Percentiles rank a stretch among this genome's conserved stretches.
phyloP scores from a whole-genome alignment of 2,113 vertebrate species.

The Rhombomys opimus region DNA sequence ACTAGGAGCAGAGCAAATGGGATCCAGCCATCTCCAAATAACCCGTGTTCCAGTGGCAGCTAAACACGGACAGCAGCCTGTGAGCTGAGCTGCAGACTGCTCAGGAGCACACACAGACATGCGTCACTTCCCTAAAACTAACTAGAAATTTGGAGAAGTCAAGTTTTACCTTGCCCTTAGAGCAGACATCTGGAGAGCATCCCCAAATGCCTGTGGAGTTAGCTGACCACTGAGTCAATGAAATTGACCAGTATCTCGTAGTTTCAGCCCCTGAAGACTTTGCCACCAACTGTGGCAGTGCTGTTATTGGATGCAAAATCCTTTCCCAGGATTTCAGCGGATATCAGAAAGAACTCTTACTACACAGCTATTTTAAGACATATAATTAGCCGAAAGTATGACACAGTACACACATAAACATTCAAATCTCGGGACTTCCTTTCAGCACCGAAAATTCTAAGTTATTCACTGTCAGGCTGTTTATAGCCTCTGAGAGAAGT shows the following conservation, averaged over 20 bases:
- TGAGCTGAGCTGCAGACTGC: conserved; percentile 24
- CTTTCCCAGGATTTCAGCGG: background rate
- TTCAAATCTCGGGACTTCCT: background rate
- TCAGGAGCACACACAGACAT: background rate
- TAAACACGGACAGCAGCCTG: conserved; percentile 45
- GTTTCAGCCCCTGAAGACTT: background rate
- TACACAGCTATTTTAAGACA: background rate
- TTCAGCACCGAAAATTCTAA: background rate
- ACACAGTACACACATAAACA: rapidly evolving
- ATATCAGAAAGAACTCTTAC: background rate
- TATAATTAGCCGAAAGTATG: background rate
- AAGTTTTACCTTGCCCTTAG: background rate
- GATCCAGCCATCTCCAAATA: background rate
- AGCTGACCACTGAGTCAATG: background rate
- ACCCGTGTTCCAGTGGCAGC: background rate
- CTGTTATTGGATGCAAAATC: rapidly evolving
- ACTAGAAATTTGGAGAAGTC: background rate
- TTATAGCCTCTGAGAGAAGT: rapidly evolving
- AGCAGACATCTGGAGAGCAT: too few species aligned
- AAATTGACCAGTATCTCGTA: rapidly evolving
- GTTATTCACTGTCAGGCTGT: rapidly evolving
- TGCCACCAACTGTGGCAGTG: too few species aligned
- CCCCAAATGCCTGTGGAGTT: too few species aligned
- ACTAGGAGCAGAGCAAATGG: background rate
- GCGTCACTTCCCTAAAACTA: background rate